Base-by-base conservation (phyloP, 2,888 invertebrate genomes). In the Pandemis cinnamomeana region DNA sequence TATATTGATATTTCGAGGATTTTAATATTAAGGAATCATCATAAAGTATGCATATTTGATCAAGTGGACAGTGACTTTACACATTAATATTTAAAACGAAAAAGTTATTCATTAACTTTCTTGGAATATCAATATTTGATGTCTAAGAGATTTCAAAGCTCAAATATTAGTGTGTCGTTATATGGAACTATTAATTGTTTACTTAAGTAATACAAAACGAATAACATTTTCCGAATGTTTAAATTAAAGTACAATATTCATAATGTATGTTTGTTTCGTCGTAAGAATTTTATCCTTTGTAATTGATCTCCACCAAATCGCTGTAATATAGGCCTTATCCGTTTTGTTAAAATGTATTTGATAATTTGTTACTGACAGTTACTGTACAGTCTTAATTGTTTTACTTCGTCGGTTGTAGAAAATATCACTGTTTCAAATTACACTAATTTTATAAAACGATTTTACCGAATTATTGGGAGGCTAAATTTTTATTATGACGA, bases 141-240 rank as follows among this genome's bases (percentile, higher is more conserved):
- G 27, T 51, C 15, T 60, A 48, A 68, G 58, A 58, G 51, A 42
- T 66, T 42, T 60, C 55, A 67, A 44, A 74, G 73, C 73, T 74
- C 73, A 73, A 73, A 73, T 70, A 66, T 66, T 72, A 70, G 69
- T 51, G 67, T 55, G 62, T 67, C 70, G 71, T 73, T 55, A 46
- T 46, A 67, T 72, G 67, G 48, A 69, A 72, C 48, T 58, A 58
- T 55, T 60, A 58, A 27, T 76, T 53, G 48, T 72, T 71, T 55
- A 55, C 2, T 13, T 69, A 72, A 75, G 27, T 60, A 64, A 67
- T 76, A 69, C 55, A 68, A 71, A 66, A 83, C 86, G 85, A 85
- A 81, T 90, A 92, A 92, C 92, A 92, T 92, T 92, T 91, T 88
- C 82, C 91, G 91, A 89, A 91, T 91, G 93, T 87, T 80, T 81